Percentiles rank a stretch among this genome's conserved stretches.
Conservation (phyloP, 2,888 invertebrate genomes). For the Tenthredo distinguenda region DNA sequence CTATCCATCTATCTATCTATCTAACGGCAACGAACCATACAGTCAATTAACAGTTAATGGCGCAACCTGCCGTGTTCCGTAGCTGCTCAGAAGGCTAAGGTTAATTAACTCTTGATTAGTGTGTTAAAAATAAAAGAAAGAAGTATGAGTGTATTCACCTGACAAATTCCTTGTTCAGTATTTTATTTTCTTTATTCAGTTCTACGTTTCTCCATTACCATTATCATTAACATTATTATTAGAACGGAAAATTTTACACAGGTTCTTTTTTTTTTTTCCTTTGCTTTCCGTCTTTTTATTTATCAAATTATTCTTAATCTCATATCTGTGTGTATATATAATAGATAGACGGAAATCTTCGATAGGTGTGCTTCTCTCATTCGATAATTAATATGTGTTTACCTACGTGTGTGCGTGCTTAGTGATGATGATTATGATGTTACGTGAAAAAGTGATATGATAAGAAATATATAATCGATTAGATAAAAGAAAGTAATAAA, state of each 20-base stretch:
- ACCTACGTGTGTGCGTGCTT: background rate
- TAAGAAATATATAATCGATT: background rate
- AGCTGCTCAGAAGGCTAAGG: slow-evolving; percentile 56
- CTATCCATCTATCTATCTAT: background rate
- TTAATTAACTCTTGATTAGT: slow-evolving; percentile 72
- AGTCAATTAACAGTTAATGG: slow-evolving; percentile 69
- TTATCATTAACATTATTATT: background rate
- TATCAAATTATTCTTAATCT: background rate
- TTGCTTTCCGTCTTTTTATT: background rate
- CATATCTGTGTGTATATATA: too few relatives aligned
- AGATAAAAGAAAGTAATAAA: slow-evolving; percentile 3
- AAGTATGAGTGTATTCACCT: background rate
- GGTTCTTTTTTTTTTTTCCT: background rate
- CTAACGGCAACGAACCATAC: slow-evolving; percentile 55
- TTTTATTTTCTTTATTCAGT: background rate
- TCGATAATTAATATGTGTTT: background rate
- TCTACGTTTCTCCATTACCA: background rate
- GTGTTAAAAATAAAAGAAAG: slow-evolving; percentile 56
- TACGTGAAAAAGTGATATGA: background rate
- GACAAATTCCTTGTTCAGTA: background rate
- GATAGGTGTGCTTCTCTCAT: background rate
- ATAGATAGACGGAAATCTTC: too few relatives aligned
- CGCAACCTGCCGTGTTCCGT: slow-evolving; percentile 65
- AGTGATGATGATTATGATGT: background rate
- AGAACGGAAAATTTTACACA: background rate